Base-by-base conservation (phyloP, 2,888 invertebrate species). In the Pristionchus entomophagus region DNA sequence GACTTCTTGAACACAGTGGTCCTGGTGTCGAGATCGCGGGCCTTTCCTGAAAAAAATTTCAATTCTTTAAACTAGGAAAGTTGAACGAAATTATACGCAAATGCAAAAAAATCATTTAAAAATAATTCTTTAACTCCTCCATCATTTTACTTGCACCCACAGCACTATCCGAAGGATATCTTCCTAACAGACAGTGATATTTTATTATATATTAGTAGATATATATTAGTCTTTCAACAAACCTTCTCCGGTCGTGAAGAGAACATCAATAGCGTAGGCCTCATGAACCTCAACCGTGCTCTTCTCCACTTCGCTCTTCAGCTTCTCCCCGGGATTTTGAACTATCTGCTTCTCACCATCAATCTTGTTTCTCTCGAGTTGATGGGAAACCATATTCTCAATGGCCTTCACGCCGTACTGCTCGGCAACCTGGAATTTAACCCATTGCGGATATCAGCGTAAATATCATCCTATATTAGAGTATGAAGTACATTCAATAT, bases 1-100 rank as follows among this genome's bases (percentile, higher is more conserved):
- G 98, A 98, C 95, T 98, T 98, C 95, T 99, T 99, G 95, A 97
- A 99, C 94, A 99, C 97, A 73, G 99, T 97, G 89, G 98, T 97
- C 94, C 98, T 96, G 45, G 97, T 96, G 92, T 98, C 97, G 94
- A 96, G 96, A 94, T 99, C 97, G 92, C 96, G 96, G 22, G 97
- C 97, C 96, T 96, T 93, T 92, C 90, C 91, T 90, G 81, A 84
- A 89, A 83, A 51, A 69, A 49, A 59, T 90, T 93, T 87, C 51
- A 51, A 35, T 45, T 51, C 26, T 14, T 85, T 69, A 59, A 59
- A 83, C 62, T 51, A 59, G 10, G 62, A 65, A n/a, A 41, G 49
- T 32, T 49, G 62, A 45, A 49, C 41, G 12, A 73, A 35, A 73
- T 29, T 29, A 73, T 38, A 8, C n/a, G n/a, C n/a, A n/a, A n/a